Evolutionary conservation across 2,888 invertebrate genomes (phyloP).

Genomic region (Archips crataeganus): DNA sequence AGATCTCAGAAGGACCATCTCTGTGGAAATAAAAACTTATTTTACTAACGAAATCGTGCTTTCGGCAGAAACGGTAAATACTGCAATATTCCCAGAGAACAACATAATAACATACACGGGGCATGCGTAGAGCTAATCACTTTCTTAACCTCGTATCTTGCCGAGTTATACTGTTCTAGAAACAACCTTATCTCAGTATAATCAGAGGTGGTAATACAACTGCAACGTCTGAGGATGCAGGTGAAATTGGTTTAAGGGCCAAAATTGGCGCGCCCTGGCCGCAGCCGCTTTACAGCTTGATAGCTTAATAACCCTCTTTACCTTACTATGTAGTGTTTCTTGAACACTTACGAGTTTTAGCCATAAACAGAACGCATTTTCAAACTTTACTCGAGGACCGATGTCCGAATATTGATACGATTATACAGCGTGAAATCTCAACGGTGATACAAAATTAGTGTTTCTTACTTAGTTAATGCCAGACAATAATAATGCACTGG

Average conservation of each 20-base stretch:
- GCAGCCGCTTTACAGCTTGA: constrained; percentile 8
- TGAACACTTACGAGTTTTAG: neutral
- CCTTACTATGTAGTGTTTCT: constrained; percentile 12
- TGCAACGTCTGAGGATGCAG: neutral
- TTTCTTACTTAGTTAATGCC: too few species aligned
- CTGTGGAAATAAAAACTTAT: neutral
- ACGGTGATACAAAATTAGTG: too few species aligned
- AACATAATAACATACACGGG: constrained; percentile 7
- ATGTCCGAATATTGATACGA: too few species aligned
- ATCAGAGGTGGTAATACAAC: neutral
- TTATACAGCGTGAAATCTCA: too few species aligned
- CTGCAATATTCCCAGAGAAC: constrained; percentile 10
- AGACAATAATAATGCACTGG: too few species aligned
- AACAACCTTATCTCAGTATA: neutral
- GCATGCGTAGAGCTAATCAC: neutral
- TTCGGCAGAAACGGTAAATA: constrained; percentile 20
- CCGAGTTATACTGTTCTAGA: neutral
- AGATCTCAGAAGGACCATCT: too few species aligned
- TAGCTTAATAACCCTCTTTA: constrained; percentile 21
- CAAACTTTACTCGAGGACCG: too few species aligned
- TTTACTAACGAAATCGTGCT: constrained; percentile 1
- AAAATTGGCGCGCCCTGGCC: constrained; percentile 19
- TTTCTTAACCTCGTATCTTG: neutral
- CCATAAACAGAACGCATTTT: too few species aligned
- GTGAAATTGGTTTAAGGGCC: constrained; percentile 32